Evolutionary conservation across 2,797 vertebrate species (phyloP), one percentile per base, ranked within the genome.

Genomic region (Acomys russatus): DNA sequence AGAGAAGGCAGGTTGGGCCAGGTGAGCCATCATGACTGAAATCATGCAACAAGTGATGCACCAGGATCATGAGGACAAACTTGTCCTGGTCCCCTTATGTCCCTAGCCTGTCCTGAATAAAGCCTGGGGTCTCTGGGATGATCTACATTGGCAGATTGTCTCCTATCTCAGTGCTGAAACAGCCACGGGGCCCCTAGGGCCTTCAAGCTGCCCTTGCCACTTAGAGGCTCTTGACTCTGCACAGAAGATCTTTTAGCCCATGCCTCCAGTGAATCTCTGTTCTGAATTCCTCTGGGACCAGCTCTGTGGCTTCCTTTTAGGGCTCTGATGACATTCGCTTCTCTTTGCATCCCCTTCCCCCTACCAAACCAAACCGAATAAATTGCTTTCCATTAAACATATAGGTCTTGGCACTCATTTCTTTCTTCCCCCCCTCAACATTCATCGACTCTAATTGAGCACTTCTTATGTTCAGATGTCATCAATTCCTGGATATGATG

Each of bases 371-470:
- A 64, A 94, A 76, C 56, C 44, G 88, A 93, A 84, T 30, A 73
- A 64, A 38, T 28, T n/a, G 44, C 80, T 95, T 96, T 84, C 79
- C 35, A 7, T 56, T 95, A 74, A 63, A 76, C 35, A 89, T 94
- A 76, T 3, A 76, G 63, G 90, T 71, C 80, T 92, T 90, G 61
- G 28, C 86, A 38, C 35, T 88, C 84, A 82, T 94, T 94, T 95
- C 78, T 89, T 83, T 85, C 35, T 85, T 54, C 91, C 68, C 56
- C 56, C 63, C 35, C 90, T 96, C 95, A 90, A 56, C 86, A 92
- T 35, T 88, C 66, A 96, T 92, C 85, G 66, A 22, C 23, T 82
- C 54, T 95, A 94, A 96, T 56, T 61, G 96, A 95, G 66, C 51
- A 88, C 88, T 93, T 96, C 88, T 20, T 91, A 90, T 86, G 28